Evolutionary conservation across 2,113 vertebrate genomes (phyloP).

Genomic region (Pseudois nayaur): DNA sequence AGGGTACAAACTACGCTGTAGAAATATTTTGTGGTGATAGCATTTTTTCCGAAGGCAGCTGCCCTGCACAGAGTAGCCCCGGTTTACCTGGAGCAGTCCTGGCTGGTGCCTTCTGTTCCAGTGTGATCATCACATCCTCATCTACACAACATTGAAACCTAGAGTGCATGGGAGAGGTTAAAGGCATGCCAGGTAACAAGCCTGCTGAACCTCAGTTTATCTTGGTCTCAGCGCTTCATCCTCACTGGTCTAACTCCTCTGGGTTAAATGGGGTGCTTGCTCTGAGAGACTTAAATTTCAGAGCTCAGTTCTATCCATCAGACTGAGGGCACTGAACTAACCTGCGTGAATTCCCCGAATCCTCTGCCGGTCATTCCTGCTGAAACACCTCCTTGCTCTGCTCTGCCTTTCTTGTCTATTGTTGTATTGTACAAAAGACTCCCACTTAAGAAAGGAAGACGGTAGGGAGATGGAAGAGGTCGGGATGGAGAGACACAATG

Average conservation of each 20-base stretch:
- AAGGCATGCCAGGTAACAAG: neutral
- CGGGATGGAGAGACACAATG: neutral
- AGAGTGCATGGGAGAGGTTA: neutral
- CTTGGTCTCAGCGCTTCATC: neutral
- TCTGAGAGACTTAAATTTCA: neutral
- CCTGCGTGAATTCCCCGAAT: neutral
- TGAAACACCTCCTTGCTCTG: neutral
- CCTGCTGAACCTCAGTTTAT: neutral
- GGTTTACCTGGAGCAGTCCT: neutral
- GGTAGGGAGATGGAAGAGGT: neutral
- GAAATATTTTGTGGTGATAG: neutral
- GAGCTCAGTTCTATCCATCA: neutral
- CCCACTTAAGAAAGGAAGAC: neutral
- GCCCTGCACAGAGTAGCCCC: neutral
- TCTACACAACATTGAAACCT: neutral
- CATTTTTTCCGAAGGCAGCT: neutral
- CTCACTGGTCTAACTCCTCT: rapidly evolving
- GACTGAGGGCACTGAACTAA: neutral
- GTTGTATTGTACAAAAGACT: neutral
- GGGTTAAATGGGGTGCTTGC: neutral
- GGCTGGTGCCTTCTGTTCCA: neutral
- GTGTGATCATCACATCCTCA: neutral
- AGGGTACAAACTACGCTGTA: neutral
- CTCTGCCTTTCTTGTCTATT: neutral
- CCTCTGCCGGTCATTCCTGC: neutral